These are phyloP conservation scores for Crocuta crocuta DNA, from an alignment of 2,113 vertebrate species.

Conservation along the genomic window DNA sequence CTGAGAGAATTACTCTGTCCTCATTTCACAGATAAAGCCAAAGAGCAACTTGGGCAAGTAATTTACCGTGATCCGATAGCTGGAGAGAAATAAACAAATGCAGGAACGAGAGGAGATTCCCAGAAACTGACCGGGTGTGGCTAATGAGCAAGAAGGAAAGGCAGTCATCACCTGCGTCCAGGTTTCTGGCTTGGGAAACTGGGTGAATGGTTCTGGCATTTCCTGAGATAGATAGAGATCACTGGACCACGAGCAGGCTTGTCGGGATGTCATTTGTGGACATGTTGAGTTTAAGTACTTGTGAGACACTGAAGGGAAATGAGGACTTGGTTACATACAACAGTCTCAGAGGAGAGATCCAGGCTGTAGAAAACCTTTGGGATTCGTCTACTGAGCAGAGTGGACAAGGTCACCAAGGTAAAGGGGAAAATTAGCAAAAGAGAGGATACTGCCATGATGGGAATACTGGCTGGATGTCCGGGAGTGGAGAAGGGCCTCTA, in stretches of 20 bases:
- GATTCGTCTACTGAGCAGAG: background rate
- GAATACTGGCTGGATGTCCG: background rate
- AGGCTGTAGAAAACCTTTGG: background rate
- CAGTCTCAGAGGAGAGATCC: background rate
- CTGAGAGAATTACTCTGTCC: conserved; percentile 22
- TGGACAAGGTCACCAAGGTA: background rate
- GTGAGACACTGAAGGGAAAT: conserved; percentile 9
- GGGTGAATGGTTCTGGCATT: background rate
- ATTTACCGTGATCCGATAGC: background rate
- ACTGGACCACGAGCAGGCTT: background rate
- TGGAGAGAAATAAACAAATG: background rate
- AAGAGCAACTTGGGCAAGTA: background rate
- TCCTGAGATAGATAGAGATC: conserved; percentile 41
- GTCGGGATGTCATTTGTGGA: background rate
- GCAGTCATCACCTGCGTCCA: background rate
- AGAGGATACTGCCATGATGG: background rate
- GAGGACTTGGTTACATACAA: background rate
- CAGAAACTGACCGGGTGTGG: background rate
- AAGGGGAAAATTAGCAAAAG: background rate
- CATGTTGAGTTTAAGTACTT: background rate
- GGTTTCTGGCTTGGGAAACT: conserved; percentile 16
- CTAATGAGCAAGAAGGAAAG: background rate
- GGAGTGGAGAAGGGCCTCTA: background rate
- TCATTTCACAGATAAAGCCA: conserved; percentile 13
- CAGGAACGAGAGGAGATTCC: background rate